Percentiles rank a stretch among this genome's conserved stretches.
phyloP scores from a whole-genome alignment of 2,797 vertebrate genomes.

The Acridotheres tristis region DNA sequence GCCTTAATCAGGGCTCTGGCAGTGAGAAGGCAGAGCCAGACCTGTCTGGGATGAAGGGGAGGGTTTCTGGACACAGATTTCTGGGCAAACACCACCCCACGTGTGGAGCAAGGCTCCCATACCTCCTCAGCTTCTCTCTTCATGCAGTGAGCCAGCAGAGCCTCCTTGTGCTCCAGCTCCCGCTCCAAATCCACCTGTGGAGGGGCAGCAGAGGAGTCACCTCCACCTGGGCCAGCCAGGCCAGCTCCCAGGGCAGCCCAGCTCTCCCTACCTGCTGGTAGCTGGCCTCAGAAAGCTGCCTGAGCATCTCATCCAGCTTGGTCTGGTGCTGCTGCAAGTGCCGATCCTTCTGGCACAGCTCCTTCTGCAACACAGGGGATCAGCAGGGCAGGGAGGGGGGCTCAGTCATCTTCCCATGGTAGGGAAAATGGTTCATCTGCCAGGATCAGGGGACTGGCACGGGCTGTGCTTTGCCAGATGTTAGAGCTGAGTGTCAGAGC shows the following conservation, averaged over 20 bases:
- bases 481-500: not conserved
- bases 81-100: not conserved
- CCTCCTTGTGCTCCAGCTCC: conserved; percentile 86
- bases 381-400: not conserved
- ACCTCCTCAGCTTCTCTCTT: conserved; percentile 87
- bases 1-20: not conserved
- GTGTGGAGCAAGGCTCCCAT: not conserved
- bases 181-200: conserved; percentile 84
- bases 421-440: not conserved
- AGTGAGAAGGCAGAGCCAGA: not conserved
- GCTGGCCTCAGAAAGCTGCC: conserved; percentile 85
- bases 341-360: conserved; percentile 90
- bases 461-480: not conserved
- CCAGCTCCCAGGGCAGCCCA: not conserved
- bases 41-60: not conserved
- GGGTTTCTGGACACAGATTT: not conserved
- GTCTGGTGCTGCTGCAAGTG: conserved; percentile 89
- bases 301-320: conserved; percentile 88
- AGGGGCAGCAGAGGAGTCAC: not conserved
- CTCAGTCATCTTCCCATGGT: not conserved
- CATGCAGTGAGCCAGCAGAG: conserved; percentile 83
- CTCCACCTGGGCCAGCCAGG: not conserved
- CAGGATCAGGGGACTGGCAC: not conserved
- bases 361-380: conserved; percentile 81
- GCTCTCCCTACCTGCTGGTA: conserved; percentile 82